Evolutionary conservation across 1,140 invertebrate genomes (phyloP).

Genomic region (Parasteatoda tepidariorum): DNA sequence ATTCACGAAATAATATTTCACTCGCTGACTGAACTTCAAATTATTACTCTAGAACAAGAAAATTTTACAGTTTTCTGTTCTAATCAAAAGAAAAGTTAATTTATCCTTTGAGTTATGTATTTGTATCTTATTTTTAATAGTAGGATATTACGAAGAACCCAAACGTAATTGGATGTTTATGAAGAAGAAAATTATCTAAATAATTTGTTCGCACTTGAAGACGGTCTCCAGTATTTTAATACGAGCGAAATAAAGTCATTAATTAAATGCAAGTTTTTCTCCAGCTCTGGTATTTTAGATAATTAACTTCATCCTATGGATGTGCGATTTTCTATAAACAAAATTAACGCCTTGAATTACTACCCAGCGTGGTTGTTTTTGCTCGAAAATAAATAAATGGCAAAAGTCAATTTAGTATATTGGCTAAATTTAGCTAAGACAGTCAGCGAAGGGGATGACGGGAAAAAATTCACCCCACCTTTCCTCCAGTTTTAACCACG

Average conservation of each 20-base stretch:
- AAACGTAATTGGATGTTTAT: neutral
- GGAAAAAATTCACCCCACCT: neutral
- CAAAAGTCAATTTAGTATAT: constrained; percentile 30
- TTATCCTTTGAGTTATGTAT: neutral
- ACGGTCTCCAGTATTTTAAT: neutral
- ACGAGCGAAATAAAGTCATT: constrained; percentile 1
- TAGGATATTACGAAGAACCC: neutral
- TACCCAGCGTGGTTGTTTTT: constrained; percentile 4
- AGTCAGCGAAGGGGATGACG: neutral
- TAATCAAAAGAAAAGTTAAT: neutral
- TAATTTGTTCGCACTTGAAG: neutral
- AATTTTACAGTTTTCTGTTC: neutral
- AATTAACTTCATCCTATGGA: constrained; percentile 7
- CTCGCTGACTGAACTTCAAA: no score
- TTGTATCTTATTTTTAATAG: neutral
- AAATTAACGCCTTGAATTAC: constrained; percentile 32
- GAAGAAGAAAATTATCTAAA: neutral
- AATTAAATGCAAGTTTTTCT: constrained; percentile 1
- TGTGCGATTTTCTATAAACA: constrained; percentile 2
- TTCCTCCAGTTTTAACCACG: constrained; percentile 7
- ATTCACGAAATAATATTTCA: no score
- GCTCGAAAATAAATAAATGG: constrained; percentile 12
- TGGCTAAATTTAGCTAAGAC: neutral
- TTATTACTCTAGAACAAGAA: no score
- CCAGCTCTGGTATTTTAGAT: neutral